phyloP scores from a whole-genome alignment of 2,888 invertebrate species.

The Andrena marginata region DNA sequence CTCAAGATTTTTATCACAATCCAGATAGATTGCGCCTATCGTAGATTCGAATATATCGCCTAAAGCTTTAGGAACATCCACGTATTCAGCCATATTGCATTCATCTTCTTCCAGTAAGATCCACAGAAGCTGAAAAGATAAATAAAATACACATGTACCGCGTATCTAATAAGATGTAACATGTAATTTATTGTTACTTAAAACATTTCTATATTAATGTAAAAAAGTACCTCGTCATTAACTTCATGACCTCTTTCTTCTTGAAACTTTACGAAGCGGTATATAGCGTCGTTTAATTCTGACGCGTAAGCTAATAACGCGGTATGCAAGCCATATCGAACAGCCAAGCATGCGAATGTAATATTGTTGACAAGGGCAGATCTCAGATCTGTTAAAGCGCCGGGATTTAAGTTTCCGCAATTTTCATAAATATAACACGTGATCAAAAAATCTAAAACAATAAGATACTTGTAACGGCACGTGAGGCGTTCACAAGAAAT shows the following conservation, averaged over 20 bases:
- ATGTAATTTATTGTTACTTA: constrained; percentile 16
- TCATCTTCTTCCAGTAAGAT: constrained; percentile 89
- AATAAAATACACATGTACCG: constrained; percentile 35
- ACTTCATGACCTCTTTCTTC: constrained; percentile 87
- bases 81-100: constrained; percentile 89
- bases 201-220: constrained; percentile 20
- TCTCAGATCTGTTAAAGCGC: constrained; percentile 95
- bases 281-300: constrained; percentile 86
- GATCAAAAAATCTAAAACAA: constrained; percentile 91
- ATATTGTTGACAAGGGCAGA: constrained; percentile 98
- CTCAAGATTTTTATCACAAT: constrained; percentile 90
- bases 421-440: constrained; percentile 95
- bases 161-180: constrained; percentile 13
- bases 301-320: constrained; percentile 87
- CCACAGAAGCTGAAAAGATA: constrained; percentile 84
- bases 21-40: constrained; percentile 91
- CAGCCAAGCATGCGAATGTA: constrained; percentile 96
- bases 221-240: constrained; percentile 87
- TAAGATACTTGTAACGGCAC: not conserved
- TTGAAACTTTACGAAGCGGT: constrained; percentile 89
- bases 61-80: constrained; percentile 96
- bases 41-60: constrained; percentile 98
- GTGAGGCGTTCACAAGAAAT: constrained; percentile 2
- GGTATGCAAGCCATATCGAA: constrained; percentile 94
- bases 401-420: constrained; percentile 90